A percentile compares a stretch with the other conserved stretches of the same genome.
Conservation (phyloP, 2,888 invertebrate genomes). For the Anthophora plumipes region DNA sequence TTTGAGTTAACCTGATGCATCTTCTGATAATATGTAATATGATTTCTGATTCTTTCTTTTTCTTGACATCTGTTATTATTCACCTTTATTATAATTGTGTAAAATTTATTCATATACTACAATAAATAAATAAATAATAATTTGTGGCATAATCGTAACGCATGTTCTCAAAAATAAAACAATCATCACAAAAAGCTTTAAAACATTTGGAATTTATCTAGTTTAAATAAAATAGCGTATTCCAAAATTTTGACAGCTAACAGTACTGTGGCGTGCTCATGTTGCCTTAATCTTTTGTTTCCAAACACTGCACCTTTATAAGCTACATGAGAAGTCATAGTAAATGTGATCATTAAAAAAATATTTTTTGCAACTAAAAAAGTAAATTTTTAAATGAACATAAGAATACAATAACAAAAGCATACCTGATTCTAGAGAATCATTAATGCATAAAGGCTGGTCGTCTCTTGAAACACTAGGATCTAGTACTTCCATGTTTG, state of each 20-base stretch:
- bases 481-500: slow-evolving; percentile 81
- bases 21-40: slow-evolving; percentile 33
- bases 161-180: slow-evolving; percentile 2
- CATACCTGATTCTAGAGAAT: slow-evolving; percentile 79
- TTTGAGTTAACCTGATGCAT: slow-evolving; percentile 39
- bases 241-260: slow-evolving; percentile 27
- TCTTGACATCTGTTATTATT: slow-evolving; percentile 14
- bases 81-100: not conserved
- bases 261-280: not conserved
- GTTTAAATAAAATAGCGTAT: slow-evolving; percentile 10
- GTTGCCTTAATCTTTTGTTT: slow-evolving; percentile 55
- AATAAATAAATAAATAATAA: not conserved
- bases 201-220: not conserved
- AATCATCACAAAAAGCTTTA: not conserved
- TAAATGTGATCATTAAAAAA: not conserved
- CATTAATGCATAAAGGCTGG: slow-evolving; percentile 80
- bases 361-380: not conserved
- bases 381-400: not conserved
- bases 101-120: not conserved
- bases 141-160: not conserved
- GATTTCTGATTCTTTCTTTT: slow-evolving; percentile 25
- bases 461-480: slow-evolving; percentile 81
- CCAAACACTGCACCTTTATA: slow-evolving; percentile 48
- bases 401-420: not conserved
- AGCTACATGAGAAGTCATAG: not conserved